phyloP scores from a whole-genome alignment of 2,113 vertebrate genomes.

The Cathartes aura region DNA sequence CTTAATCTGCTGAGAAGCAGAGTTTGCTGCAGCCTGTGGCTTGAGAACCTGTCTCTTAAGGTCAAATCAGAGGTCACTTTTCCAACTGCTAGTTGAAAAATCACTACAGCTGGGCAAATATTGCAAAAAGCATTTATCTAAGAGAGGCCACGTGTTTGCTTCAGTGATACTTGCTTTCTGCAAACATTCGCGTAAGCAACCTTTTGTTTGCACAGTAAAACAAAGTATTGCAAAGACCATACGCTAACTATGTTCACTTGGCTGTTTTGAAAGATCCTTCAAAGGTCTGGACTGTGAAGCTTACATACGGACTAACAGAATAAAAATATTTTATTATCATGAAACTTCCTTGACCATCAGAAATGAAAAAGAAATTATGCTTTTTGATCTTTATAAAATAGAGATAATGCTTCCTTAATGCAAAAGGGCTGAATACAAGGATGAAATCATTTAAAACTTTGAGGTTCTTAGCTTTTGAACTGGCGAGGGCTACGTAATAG shows the following conservation, averaged over 20 bases:
- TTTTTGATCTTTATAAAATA: not conserved
- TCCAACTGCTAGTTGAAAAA: conserved; percentile 38
- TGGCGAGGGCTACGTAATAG: rapidly evolving
- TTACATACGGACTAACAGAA: not conserved
- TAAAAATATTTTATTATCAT: not conserved
- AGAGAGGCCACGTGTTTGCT: conserved; percentile 2
- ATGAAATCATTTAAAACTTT: not conserved
- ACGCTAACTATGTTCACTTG: not conserved
- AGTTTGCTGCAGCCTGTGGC: not conserved
- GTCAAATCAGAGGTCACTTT: conserved; percentile 40
- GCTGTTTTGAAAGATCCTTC: not conserved
- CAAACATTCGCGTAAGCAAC: conserved; percentile 21
- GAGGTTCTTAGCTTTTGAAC: not conserved
- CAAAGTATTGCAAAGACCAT: not conserved
- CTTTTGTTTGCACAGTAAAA: conserved; percentile 36
- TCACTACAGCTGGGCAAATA: conserved; percentile 65
- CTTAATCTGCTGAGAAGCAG: not conserved
- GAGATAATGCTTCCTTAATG: not conserved
- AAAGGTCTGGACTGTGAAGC: not conserved
- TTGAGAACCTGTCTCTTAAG: not conserved
- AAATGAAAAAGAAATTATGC: not conserved
- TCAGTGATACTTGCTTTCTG: conserved; percentile 42
- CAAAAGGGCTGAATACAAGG: not conserved
- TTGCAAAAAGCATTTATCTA: conserved; percentile 50
- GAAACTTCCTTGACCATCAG: not conserved